These are phyloP conservation scores for Cyanoliseus patagonus DNA, from an alignment of 2,113 vertebrate genomes.

Conservation along the genomic window DNA sequence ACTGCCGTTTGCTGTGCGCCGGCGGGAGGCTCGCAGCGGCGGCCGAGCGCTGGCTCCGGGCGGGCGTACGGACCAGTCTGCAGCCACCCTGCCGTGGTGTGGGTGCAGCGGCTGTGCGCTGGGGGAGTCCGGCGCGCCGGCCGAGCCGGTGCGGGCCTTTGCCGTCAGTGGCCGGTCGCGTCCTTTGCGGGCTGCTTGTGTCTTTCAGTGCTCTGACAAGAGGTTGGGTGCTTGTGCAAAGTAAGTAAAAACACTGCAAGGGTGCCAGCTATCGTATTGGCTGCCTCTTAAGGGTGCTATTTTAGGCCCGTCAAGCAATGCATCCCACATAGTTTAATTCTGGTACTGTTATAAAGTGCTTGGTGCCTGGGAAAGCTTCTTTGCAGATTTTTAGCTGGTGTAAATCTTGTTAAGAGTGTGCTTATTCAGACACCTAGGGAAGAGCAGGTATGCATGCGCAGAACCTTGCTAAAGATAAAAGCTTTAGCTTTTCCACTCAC, in stretches of 20 bases:
- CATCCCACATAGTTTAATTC: accelerated
- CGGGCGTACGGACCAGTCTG: not conserved
- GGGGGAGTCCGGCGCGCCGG: too few species aligned
- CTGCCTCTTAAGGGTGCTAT: not conserved
- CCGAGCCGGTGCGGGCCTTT: not conserved
- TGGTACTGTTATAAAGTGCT: accelerated
- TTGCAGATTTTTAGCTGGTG: accelerated
- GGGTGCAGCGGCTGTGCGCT: not conserved
- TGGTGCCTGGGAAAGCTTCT: accelerated
- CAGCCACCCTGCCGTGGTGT: accelerated
- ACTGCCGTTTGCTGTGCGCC: not conserved
- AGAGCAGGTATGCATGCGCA: accelerated
- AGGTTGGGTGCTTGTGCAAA: accelerated
- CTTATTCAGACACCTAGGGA: accelerated
- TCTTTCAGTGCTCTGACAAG: not conserved
- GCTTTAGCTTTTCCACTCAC: not conserved
- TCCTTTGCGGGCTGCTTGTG: accelerated
- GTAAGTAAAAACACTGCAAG: accelerated
- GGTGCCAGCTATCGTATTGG: accelerated
- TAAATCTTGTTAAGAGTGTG: not conserved
- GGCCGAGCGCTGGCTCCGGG: too few species aligned
- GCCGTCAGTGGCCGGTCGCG: accelerated
- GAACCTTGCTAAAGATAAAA: not conserved
- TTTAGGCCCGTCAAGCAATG: accelerated
- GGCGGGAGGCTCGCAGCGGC: not conserved